A percentile compares a stretch with the other conserved stretches of the same genome.
These are phyloP conservation scores for Morpho achilles DNA, from an alignment of 2,888 invertebrate genomes.

Conservation along the genomic window DNA sequence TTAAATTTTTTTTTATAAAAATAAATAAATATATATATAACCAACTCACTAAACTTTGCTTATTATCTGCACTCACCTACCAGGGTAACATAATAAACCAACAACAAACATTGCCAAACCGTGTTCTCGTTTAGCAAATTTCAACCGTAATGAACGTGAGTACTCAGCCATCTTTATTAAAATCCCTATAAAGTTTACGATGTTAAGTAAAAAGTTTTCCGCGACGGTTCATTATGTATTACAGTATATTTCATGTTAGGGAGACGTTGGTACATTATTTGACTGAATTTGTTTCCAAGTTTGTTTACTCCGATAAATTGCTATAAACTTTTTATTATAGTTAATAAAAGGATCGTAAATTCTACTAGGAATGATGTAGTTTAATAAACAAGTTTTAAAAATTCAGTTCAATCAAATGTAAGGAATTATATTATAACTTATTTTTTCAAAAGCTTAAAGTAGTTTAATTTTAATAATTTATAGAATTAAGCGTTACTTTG, in stretches of 20 bases:
- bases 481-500: too few relatives aligned
- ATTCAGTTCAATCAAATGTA: too few relatives aligned
- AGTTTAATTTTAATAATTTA: too few relatives aligned
- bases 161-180: conserved; percentile 11
- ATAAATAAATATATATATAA: too few relatives aligned
- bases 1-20: too few relatives aligned
- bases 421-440: too few relatives aligned
- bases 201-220: conserved; percentile 21
- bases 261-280: conserved; percentile 13
- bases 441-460: too few relatives aligned
- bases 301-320: conserved; percentile 11
- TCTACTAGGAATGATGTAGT: not conserved
- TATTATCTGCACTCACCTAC: conserved; percentile 1
- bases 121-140: conserved; percentile 1
- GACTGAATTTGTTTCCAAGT: conserved; percentile 16
- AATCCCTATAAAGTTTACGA: conserved; percentile 20
- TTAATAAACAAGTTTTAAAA: not conserved
- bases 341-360: conserved; percentile 4
- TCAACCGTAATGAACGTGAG: conserved; percentile 11
- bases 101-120: not conserved
- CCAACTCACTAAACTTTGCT: not conserved
- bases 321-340: conserved; percentile 17
- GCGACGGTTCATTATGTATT: conserved; percentile 19
- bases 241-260: conserved; percentile 16
- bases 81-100: conserved; percentile 3